phyloP scores from a whole-genome alignment of 2,888 invertebrate genomes.

The Helicoverpa assulta region DNA sequence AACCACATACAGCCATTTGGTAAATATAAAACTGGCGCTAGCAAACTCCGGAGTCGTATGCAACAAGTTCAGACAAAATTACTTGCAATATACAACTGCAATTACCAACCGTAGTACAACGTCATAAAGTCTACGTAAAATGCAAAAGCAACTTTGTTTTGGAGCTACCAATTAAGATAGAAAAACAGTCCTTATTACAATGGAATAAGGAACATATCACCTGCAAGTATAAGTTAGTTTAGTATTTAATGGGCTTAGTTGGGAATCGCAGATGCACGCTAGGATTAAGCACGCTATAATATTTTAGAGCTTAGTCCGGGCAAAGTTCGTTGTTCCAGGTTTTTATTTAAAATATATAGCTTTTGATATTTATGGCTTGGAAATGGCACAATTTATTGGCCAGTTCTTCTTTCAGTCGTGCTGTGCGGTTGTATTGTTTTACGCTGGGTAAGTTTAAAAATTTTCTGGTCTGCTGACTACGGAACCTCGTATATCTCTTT shows the following conservation, averaged over 20 bases:
- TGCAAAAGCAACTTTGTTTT: constrained; percentile 19
- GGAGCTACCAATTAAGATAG: too few species aligned
- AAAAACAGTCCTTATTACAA: constrained; percentile 31
- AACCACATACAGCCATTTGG: constrained; percentile 18
- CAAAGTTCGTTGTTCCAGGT: constrained; percentile 37
- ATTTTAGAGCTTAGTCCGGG: constrained; percentile 53
- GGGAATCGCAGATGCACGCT: constrained; percentile 58
- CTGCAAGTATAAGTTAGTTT: constrained; percentile 46
- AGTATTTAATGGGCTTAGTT: constrained; percentile 58
- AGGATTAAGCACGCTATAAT: constrained; percentile 59
- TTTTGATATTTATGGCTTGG: constrained; percentile 44
- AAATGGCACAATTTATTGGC: constrained; percentile 25
- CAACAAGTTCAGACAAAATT: constrained; percentile 52
- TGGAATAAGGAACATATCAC: constrained; percentile 6
- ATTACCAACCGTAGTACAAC: constrained; percentile 21
- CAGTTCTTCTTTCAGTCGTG: constrained; percentile 13
- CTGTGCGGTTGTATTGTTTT: neutral
- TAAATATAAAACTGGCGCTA: constrained; percentile 38
- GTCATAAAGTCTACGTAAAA: neutral
- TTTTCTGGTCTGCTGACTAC: too few species aligned
- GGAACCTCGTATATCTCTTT: too few species aligned
- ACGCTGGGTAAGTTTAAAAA: neutral
- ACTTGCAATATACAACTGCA: neutral
- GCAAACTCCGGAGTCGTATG: constrained; percentile 47
- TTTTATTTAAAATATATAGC: constrained; percentile 43